phyloP scores from a whole-genome alignment of 2,888 invertebrate species.

The Fragum fragum region DNA sequence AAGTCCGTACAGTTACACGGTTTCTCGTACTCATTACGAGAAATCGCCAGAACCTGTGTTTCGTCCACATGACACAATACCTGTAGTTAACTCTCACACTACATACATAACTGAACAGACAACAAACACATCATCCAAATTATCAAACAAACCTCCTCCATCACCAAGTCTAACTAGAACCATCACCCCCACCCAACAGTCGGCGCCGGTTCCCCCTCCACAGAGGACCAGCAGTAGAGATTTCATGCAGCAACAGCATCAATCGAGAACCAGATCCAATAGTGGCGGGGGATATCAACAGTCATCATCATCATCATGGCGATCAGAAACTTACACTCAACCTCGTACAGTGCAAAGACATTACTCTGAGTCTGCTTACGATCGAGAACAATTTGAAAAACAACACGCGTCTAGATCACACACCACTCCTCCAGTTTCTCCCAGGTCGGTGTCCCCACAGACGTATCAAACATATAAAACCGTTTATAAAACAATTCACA shows the following conservation, averaged over 20 bases:
- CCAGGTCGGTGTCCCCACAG: slow-evolving; percentile 69
- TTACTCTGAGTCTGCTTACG: slow-evolving; percentile 65
- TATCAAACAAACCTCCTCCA: slow-evolving; percentile 74
- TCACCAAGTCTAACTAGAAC: slow-evolving; percentile 70
- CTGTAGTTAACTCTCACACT: slow-evolving; percentile 59
- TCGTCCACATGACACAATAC: slow-evolving; percentile 59
- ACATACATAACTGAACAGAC: slow-evolving; percentile 65
- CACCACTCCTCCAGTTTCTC: slow-evolving; percentile 66
- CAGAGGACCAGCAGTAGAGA: slow-evolving; percentile 77
- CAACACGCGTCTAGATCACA: slow-evolving; percentile 61
- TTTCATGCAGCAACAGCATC: slow-evolving; percentile 72
- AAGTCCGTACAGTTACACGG: slow-evolving; percentile 70
- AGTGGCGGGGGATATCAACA: slow-evolving; percentile 67
- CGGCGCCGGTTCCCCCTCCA: slow-evolving; percentile 79
- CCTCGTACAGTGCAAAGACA: slow-evolving; percentile 57
- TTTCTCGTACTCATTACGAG: slow-evolving; percentile 71
- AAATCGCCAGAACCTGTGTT: slow-evolving; percentile 66
- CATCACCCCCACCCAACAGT: slow-evolving; percentile 74
- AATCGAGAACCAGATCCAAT: slow-evolving; percentile 68
- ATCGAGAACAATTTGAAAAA: slow-evolving; percentile 59
- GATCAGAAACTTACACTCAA: slow-evolving; percentile 53
- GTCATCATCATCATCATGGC: slow-evolving; percentile 36
- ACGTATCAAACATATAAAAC: slow-evolving; percentile 74
- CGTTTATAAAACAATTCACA: slow-evolving; percentile 73
- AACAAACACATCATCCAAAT: slow-evolving; percentile 43